Conservation (phyloP, 2,113 vertebrate genomes). For the Alosa alosa region DNA sequence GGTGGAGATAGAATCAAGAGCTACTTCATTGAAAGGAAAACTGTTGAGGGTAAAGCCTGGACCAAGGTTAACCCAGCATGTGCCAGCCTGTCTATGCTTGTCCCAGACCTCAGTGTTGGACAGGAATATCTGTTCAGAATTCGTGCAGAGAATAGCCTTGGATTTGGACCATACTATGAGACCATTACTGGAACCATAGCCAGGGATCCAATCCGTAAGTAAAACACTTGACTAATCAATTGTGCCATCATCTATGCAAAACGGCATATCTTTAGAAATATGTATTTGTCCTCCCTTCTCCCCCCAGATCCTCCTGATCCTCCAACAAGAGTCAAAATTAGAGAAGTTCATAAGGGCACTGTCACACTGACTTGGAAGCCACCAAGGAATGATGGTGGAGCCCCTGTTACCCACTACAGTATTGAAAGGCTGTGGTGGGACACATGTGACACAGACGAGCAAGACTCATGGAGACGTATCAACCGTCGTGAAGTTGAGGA, state of each 20-base stretch:
- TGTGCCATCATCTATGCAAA: background rate
- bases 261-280: background rate
- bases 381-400: slow-evolving; percentile 92
- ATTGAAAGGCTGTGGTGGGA: slow-evolving; percentile 94
- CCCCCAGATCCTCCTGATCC: slow-evolving; percentile 91
- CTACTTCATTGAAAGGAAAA: slow-evolving; percentile 94
- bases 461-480: slow-evolving; percentile 91
- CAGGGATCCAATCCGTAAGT: slow-evolving; percentile 91
- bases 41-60: slow-evolving; percentile 91
- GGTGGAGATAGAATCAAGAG: slow-evolving; percentile 94
- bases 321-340: slow-evolving; percentile 89
- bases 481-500: slow-evolving; percentile 92
- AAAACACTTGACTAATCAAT: background rate
- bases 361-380: slow-evolving; percentile 91
- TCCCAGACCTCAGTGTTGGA: slow-evolving; percentile 86
- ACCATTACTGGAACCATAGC: slow-evolving; percentile 81
- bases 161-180: slow-evolving; percentile 78
- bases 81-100: slow-evolving; percentile 82
- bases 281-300: background rate
- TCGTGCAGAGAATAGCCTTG: slow-evolving; percentile 91
- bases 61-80: slow-evolving; percentile 92
- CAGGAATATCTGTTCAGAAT: slow-evolving; percentile 94
- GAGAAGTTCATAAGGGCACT: slow-evolving; percentile 82
- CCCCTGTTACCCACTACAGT: slow-evolving; percentile 94
- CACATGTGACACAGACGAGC: slow-evolving; percentile 77